Base-by-base conservation (phyloP, 2,797 vertebrate genomes). In the Pangasius larnaudii region DNA sequence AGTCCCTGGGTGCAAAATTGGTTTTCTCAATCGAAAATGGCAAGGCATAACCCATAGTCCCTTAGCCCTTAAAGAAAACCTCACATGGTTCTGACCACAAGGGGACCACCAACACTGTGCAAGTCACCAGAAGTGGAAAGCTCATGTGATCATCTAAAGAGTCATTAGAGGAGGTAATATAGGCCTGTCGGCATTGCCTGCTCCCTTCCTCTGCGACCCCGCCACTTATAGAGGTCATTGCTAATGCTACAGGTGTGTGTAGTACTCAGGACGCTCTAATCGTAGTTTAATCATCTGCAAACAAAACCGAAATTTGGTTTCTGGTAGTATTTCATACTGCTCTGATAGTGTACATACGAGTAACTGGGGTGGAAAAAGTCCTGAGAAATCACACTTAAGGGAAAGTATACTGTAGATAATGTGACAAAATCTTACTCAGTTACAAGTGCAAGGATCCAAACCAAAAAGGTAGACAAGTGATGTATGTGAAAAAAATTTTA, bases 1-100 rank as follows among this genome's bases (percentile, higher is more conserved):
- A 91, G 65, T 91, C 90, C 91, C 90, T 85, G 89, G 89, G 81
- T 49, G 87, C 86, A 84, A 89, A 87, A 88, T 67, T 74, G 89
- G 79, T 85, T 79, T 74, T 90, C 87, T 91, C 82, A 59, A 87
- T 89, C 71, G 79, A 85, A 91, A 90, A 88, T 87, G 88, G 85
- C 77, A 89, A 85, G 67, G 63, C 39, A 86, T 65, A 92, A 84
- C 69, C 81, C 84, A 18, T 85, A 61, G 85, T 85, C 82, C 84
- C 84, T 88, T 83, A 87, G 72, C 85, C 84, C 80, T 87, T 59
- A 6, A 88, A 88, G 82, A 83, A 91, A 89, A 82, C 82, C 91
- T 88, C 88, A 88, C 75, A 81, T 80, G 42, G 65, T 78, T 85
- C 80, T 90, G 89, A 89, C 91, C 89, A 92, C 89, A 92, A 86